These are phyloP conservation scores for Cairina moschata DNA, from an alignment of 2,113 vertebrate species.

Conservation along the genomic window DNA sequence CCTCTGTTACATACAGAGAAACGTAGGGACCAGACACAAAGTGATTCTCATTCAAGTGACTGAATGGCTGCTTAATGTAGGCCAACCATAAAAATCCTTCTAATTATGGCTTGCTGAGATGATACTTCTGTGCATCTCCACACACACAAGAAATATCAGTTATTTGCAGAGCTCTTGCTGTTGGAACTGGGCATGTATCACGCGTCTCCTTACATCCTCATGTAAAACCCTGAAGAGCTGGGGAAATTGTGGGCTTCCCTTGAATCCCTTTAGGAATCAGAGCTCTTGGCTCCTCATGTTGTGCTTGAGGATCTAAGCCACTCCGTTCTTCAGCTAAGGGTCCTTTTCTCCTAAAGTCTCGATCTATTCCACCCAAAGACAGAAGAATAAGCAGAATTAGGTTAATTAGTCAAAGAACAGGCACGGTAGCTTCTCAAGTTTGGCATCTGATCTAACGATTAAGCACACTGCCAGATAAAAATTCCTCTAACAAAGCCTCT, in stretches of 20 bases:
- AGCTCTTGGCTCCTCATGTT: background rate
- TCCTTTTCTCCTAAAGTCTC: background rate
- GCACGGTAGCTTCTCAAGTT: background rate
- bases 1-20: fast-evolving
- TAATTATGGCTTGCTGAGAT: background rate
- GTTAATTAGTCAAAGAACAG: background rate
- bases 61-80: background rate
- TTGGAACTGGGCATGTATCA: background rate
- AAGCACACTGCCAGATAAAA: background rate
- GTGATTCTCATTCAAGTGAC: background rate
- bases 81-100: background rate
- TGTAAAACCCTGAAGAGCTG: background rate
- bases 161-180: fast-evolving
- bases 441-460: background rate
- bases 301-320: background rate
- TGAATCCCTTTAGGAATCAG: background rate
- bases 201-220: background rate
- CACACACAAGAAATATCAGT: background rate
- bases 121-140: background rate
- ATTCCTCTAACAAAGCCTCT: background rate
- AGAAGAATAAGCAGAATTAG: background rate
- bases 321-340: background rate
- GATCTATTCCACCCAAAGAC: background rate
- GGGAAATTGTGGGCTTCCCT: background rate
- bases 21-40: background rate